phyloP scores from a whole-genome alignment of 2,888 invertebrate genomes.

The Dryadula phaetusa region DNA sequence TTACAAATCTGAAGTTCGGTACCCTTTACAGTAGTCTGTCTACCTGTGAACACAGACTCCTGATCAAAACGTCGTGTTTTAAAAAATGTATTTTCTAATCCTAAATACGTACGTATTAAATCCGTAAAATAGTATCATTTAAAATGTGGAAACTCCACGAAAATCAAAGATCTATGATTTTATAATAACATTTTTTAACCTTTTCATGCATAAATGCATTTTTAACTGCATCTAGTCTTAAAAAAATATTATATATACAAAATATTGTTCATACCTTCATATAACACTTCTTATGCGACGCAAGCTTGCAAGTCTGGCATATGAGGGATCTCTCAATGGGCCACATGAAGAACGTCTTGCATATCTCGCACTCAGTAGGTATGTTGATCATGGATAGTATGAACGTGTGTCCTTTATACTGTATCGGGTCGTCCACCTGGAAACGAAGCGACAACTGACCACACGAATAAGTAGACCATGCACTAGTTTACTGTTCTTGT shows the following conservation, averaged over 20 bases:
- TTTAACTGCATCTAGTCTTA: too few species aligned
- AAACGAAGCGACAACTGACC: slow-evolving; percentile 49
- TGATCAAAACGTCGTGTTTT: too few species aligned
- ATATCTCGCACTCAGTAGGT: slow-evolving; percentile 97
- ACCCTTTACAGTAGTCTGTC: too few species aligned
- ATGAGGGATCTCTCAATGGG: slow-evolving; percentile 95
- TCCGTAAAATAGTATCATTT: too few species aligned
- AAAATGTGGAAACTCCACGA: too few species aligned
- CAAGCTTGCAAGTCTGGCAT: slow-evolving; percentile 92
- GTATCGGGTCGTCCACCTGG: slow-evolving; percentile 87
- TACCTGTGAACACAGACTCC: too few species aligned
- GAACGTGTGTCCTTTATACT: slow-evolving; percentile 93
- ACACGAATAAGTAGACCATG: slow-evolving; percentile 43
- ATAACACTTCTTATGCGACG: slow-evolving; percentile 97
- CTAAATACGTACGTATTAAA: too few species aligned
- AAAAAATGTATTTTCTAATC: too few species aligned
- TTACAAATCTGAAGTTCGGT: too few species aligned
- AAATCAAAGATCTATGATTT: too few species aligned
- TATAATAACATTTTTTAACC: too few species aligned
- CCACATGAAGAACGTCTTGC: slow-evolving; percentile 97
- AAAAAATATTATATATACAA: neutral
- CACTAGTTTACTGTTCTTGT: slow-evolving; percentile 29
- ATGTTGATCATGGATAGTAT: slow-evolving; percentile 96
- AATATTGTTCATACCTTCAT: slow-evolving; percentile 83
- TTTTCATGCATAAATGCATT: too few species aligned